phyloP scores from a whole-genome alignment of 2,113 vertebrate genomes.

The Ochotona princeps region DNA sequence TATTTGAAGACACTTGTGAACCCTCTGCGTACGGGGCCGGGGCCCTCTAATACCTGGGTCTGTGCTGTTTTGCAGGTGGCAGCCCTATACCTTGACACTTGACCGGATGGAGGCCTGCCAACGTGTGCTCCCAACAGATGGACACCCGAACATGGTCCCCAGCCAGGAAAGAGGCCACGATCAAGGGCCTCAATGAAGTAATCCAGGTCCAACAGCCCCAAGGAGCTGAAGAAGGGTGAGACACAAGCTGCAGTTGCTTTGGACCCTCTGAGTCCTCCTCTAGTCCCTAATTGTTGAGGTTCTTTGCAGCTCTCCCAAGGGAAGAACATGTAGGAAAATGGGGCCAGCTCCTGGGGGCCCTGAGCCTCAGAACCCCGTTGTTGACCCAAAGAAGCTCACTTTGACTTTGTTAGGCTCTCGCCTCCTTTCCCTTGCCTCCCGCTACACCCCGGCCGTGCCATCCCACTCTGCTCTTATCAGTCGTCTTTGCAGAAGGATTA shows the following conservation, averaged over 20 bases:
- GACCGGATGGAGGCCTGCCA: neutral
- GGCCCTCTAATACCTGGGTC: neutral
- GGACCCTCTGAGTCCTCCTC: no score
- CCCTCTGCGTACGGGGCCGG: neutral
- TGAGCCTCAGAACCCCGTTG: neutral
- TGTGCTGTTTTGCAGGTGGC: constrained; percentile 58
- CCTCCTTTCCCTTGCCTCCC: neutral
- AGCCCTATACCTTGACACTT: neutral
- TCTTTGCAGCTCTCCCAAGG: constrained; percentile 62
- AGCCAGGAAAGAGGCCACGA: neutral
- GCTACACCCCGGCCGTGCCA: neutral
- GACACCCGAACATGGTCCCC: fast-evolving
- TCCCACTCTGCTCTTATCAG: neutral
- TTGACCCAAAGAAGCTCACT: neutral
- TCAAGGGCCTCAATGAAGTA: neutral
- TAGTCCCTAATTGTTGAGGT: fast-evolving
- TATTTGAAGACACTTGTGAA: neutral
- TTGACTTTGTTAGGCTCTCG: neutral
- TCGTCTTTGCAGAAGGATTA: neutral
- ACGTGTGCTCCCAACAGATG: neutral
- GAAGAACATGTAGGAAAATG: constrained; percentile 46
- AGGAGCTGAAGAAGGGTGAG: neutral
- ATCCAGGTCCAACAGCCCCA: fast-evolving
- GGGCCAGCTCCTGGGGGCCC: neutral
- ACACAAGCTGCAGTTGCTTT: neutral